Evolutionary conservation across 2,888 invertebrate species (phyloP), one percentile per base, ranked within the genome.

Genomic region (Cryptus viduatorius): DNA sequence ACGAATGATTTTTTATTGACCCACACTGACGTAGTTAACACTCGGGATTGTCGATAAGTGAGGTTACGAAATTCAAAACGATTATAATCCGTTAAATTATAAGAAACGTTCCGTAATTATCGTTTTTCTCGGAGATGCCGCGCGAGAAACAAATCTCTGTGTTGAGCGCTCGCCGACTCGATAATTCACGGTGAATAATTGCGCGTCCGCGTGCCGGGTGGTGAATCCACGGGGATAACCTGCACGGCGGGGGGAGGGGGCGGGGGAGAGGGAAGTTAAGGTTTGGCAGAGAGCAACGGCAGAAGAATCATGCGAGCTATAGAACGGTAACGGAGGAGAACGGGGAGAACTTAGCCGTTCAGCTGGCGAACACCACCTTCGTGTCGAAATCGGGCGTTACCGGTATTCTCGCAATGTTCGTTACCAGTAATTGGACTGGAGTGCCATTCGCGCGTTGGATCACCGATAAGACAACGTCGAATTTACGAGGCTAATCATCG

Each of bases 1-100:
- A 29, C 37, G 61, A 53, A n/a, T 24, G 53, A 67, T 67, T 53
- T 65, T 68, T 80, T 24, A 80, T 42, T 75, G 73, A 80, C 80
- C 75, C 50, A 7, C 19, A 48, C 29, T 80, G 73, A 80, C 80
- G 80, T 68, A 53, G 44, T 75, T 68, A 24, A 12, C 19, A 14
- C 67, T 16, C 14, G 16, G 7, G 8, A 73, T 67, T 7, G 46
- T 10, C 37, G 80, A 80, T 80, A 80, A 80, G 75, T 56, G 4
- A 37, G 48, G 24, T 80, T 80, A 59, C 75, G 80, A 80, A 80
- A 80, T 24, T 59, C 2, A 8, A 31, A 31, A 24, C 56, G 46
- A 1, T 42, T 65, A 10, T 29, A 61, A 29, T 61, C 29, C 61
- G 29, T 4, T 16, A 16, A 56, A 77, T 19, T 59, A 12, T 59